These are phyloP conservation scores for Pseudopleuronectes americanus DNA, from an alignment of 2,797 vertebrate species.

Conservation along the genomic window DNA sequence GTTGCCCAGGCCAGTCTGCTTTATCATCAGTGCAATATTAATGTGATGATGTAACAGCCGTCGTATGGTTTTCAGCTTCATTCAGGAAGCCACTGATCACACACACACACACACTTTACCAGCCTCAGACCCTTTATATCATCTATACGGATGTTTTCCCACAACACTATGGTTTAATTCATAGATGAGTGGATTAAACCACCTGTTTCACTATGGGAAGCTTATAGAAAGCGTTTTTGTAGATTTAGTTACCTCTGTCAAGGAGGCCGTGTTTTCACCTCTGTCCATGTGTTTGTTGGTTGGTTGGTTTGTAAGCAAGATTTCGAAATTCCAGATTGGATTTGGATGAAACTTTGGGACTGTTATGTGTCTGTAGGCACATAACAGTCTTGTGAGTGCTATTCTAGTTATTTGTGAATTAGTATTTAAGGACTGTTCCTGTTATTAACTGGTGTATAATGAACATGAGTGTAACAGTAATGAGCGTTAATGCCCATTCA, in stretches of 20 bases:
- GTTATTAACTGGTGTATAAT: neutral
- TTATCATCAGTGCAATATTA: conserved; percentile 22
- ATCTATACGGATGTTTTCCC: neutral
- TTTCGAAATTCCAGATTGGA: too few relatives aligned
- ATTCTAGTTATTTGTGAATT: neutral
- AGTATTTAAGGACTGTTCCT: neutral
- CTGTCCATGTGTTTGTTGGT: too few relatives aligned
- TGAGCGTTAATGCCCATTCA: conserved; percentile 24
- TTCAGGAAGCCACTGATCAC: conserved; percentile 35
- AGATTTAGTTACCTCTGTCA: neutral
- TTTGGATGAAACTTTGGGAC: too few relatives aligned
- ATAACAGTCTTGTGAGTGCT: too few relatives aligned
- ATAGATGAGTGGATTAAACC: neutral
- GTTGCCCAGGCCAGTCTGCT: conserved; percentile 29
- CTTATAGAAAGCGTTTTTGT: neutral
- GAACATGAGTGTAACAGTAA: neutral
- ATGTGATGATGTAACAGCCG: conserved; percentile 16
- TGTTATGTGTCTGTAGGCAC: too few relatives aligned
- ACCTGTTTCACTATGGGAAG: neutral
- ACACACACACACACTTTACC: conserved; percentile 2
- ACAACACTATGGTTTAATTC: neutral
- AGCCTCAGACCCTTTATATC: neutral
- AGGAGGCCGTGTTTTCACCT: too few relatives aligned
- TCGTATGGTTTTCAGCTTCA: conserved; percentile 45
- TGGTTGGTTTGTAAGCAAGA: too few relatives aligned